These are phyloP conservation scores for Sycophaga agraensis DNA, from an alignment of 1,140 invertebrate genomes.

Conservation along the genomic window DNA sequence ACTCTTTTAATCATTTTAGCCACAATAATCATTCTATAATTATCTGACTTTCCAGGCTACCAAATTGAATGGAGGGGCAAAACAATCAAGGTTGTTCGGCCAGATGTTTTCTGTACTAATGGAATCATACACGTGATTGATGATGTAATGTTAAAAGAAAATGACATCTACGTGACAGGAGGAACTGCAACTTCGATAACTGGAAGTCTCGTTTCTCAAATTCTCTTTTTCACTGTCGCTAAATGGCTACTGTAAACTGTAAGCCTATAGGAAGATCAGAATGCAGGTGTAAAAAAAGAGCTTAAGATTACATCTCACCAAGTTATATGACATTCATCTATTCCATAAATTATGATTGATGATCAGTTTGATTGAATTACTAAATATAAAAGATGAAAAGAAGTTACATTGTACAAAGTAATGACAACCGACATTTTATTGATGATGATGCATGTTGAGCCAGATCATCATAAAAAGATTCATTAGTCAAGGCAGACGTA, in stretches of 20 bases:
- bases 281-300: no score
- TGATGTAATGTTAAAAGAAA: slow-evolving; percentile 75
- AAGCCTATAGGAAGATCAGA: no score
- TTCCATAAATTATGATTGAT: no score
- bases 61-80: slow-evolving; percentile 80
- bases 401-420: no score
- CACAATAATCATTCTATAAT: not conserved
- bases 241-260: slow-evolving; percentile 55
- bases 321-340: no score
- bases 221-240: slow-evolving; percentile 52
- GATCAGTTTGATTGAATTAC: no score
- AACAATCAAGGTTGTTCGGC: slow-evolving; percentile 79
- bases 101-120: slow-evolving; percentile 89
- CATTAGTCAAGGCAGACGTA: no score
- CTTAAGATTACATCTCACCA: no score
- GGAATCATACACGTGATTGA: slow-evolving; percentile 93
- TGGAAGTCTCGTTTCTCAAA: slow-evolving; percentile 37
- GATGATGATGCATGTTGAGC: no score
- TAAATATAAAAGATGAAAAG: no score
- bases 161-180: slow-evolving; percentile 76
- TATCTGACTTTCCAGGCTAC: slow-evolving; percentile 64
- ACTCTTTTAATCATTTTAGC: not conserved
- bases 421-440: no score
- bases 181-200: slow-evolving; percentile 39
- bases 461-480: no score